phyloP scores from a whole-genome alignment of 1,140 invertebrate species.

The Neodiprion virginianus region DNA sequence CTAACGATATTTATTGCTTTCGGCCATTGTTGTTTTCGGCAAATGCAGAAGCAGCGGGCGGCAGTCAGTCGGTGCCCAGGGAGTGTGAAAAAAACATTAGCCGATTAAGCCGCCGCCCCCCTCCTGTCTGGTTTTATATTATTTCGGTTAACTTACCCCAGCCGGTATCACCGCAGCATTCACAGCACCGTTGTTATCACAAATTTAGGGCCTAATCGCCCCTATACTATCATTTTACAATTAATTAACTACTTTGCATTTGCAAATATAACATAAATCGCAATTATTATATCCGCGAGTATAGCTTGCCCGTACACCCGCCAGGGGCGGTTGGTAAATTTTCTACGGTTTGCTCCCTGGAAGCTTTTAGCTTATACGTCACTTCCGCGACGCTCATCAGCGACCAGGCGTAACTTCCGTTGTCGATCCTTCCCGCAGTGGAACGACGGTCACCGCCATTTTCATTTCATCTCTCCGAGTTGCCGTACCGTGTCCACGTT shows the following conservation, averaged over 20 bases:
- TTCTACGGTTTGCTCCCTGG: background rate
- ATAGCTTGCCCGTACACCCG: background rate
- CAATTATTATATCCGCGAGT: conserved; percentile 56
- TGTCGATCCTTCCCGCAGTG: no score
- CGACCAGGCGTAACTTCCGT: no score
- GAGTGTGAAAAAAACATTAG: conserved; percentile 35
- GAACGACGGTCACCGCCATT: background rate
- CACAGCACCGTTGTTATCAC: conserved; percentile 24
- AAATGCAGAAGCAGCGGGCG: conserved; percentile 14
- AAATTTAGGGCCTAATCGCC: conserved; percentile 32
- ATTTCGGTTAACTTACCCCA: conserved; percentile 26
- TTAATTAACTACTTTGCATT: conserved; percentile 47
- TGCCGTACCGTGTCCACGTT: background rate
- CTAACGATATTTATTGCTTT: conserved; percentile 20
- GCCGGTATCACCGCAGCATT: conserved; percentile 2
- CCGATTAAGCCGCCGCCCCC: conserved; percentile 48
- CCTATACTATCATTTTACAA: conserved; percentile 41
- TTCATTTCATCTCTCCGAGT: background rate
- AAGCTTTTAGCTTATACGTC: background rate
- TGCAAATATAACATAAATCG: conserved; percentile 53
- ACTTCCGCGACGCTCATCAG: background rate
- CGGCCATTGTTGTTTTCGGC: conserved; percentile 45
- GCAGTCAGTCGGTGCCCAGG: conserved; percentile 17
- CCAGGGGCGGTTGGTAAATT: background rate
- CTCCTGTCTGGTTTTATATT: conserved; percentile 42